Percentiles rank a stretch among this genome's conserved stretches.
These are phyloP conservation scores for Cremastobaeus sp. DNA, from an alignment of 2,888 invertebrate species.

Conservation along the genomic window DNA sequence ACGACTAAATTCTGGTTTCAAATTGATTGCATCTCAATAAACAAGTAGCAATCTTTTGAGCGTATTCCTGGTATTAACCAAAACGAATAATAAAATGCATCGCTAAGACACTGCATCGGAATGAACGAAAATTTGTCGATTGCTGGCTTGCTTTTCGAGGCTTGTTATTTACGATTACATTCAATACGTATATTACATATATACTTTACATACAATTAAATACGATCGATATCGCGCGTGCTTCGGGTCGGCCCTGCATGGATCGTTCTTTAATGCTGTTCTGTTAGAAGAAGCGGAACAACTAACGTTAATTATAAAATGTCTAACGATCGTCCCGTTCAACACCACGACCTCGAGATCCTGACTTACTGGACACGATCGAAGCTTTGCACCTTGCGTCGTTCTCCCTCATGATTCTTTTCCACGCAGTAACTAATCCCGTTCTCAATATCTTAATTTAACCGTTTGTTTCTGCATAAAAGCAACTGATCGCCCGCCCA, in stretches of 20 bases:
- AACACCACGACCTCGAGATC: slow-evolving; percentile 63
- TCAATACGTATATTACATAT: slow-evolving; percentile 49
- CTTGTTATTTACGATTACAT: slow-evolving; percentile 59
- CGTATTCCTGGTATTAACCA: too few species aligned
- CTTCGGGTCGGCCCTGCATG: slow-evolving; percentile 77
- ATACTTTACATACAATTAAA: slow-evolving; percentile 8
- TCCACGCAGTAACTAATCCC: too few species aligned
- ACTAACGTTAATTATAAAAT: slow-evolving; percentile 54
- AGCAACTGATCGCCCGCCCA: too few species aligned
- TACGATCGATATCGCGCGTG: slow-evolving; percentile 69
- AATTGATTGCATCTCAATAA: background rate
- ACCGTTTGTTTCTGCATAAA: too few species aligned
- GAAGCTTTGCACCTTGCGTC: slow-evolving; percentile 52
- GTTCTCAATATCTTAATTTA: too few species aligned
- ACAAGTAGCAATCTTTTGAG: background rate
- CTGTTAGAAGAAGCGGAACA: slow-evolving; percentile 54
- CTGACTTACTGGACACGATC: slow-evolving; percentile 53
- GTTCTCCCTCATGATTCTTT: too few species aligned
- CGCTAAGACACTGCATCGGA: slow-evolving; percentile 52
- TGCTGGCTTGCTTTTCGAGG: slow-evolving; percentile 68
- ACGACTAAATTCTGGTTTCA: too few species aligned
- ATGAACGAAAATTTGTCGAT: slow-evolving; percentile 47
- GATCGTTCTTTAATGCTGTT: slow-evolving; percentile 69
- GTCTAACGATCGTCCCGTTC: slow-evolving; percentile 54
- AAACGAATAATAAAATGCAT: slow-evolving; percentile 19